A percentile compares a stretch with the other conserved stretches of the same genome.
Evolutionary conservation across 2,888 invertebrate genomes (phyloP).

Genomic region (Dolomedes plantarius): DNA sequence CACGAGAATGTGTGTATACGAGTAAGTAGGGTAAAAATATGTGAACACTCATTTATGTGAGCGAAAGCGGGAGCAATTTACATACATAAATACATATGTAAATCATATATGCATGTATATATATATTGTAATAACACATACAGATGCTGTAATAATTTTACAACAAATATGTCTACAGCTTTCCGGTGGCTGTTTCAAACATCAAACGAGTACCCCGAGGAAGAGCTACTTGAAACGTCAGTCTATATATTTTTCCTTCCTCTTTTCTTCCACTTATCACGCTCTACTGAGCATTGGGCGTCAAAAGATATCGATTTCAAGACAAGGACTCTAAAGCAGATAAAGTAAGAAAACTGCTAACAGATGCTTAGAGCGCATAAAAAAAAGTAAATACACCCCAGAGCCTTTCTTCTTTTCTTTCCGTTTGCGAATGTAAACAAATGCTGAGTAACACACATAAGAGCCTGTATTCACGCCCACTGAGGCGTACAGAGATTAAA

Average conservation of each 20-base stretch:
- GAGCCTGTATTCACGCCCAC: not conserved
- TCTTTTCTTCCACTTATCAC: not conserved
- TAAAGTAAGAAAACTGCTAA: not conserved
- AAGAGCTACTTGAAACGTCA: not conserved
- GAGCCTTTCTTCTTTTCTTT: not conserved
- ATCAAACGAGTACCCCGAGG: too few species aligned
- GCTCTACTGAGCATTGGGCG: not conserved
- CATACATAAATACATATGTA: too few species aligned
- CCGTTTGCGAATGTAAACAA: not conserved
- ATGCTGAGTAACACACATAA: not conserved
- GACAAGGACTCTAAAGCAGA: not conserved
- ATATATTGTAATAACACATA: too few species aligned
- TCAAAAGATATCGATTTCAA: not conserved
- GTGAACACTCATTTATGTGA: too few species aligned
- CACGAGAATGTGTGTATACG: too few species aligned
- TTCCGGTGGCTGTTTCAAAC: too few species aligned
- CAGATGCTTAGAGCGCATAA: not conserved
- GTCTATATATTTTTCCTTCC: not conserved
- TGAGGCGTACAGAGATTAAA: not conserved
- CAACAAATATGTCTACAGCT: too few species aligned
- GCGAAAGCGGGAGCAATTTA: too few species aligned
- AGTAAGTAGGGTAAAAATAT: too few species aligned
- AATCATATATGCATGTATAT: too few species aligned
- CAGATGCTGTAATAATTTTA: too few species aligned
- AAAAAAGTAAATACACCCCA: not conserved